phyloP scores from a whole-genome alignment of 2,888 invertebrate species.

The Scaptomyza parva region DNA sequence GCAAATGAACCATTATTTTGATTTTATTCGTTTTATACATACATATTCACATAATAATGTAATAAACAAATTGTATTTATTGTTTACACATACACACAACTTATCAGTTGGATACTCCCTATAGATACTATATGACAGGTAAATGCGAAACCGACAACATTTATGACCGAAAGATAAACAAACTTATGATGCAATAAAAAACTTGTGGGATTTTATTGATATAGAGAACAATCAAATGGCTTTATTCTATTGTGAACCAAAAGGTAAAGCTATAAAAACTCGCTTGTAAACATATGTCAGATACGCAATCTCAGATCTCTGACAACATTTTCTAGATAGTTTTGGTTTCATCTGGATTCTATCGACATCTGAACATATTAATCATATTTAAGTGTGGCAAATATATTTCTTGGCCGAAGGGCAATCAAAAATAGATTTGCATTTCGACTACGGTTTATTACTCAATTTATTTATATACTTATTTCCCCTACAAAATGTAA shows the following conservation, averaged over 20 bases:
- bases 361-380: neutral
- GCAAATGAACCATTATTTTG: conserved; percentile 66
- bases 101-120: conserved; percentile 19
- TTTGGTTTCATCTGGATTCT: neutral
- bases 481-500: conserved; percentile 24
- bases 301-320: neutral
- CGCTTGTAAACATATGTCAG: neutral
- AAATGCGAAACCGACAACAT: conserved; percentile 46
- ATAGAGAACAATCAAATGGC: neutral
- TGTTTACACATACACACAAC: conserved; percentile 59
- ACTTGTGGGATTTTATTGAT: neutral
- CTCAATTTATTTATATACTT: conserved; percentile 23
- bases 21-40: conserved; percentile 18
- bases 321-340: neutral
- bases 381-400: conserved; percentile 9
- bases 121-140: conserved; percentile 57
- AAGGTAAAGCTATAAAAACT: neutral
- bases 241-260: neutral
- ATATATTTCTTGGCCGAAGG: conserved; percentile 55
- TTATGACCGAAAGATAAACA: conserved; percentile 25
- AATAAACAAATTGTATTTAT: conserved; percentile 48
- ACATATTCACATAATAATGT: conserved; percentile 8
- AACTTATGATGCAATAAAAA: conserved; percentile 17
- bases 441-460: conserved; percentile 13
- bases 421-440: conserved; percentile 47